phyloP scores from a whole-genome alignment of 2,888 invertebrate genomes.

The Gonocerus acuteangulatus region DNA sequence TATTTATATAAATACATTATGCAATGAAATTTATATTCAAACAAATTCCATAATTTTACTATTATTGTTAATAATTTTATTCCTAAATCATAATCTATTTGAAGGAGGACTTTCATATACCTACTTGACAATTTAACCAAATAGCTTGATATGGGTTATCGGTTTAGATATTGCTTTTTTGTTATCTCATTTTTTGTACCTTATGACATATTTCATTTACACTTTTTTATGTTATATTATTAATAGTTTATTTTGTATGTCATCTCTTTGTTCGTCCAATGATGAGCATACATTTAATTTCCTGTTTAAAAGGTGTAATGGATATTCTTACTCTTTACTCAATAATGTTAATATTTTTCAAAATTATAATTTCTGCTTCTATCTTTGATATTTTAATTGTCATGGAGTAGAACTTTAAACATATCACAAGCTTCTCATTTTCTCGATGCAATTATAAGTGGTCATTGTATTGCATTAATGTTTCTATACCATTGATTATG shows the following conservation, averaged over 20 bases:
- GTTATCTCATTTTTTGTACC: slow-evolving; percentile 1
- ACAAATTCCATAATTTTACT: not conserved
- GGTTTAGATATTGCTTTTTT: not conserved
- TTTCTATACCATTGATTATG: not conserved
- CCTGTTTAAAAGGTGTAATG: not conserved
- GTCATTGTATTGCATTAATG: too few relatives aligned
- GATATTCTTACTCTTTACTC: not conserved
- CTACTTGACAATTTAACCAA: slow-evolving; percentile 1
- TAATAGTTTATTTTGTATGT: not conserved
- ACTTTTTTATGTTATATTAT: not conserved
- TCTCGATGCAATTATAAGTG: not conserved
- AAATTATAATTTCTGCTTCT: not conserved
- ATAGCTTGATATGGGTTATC: not conserved
- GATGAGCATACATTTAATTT: not conserved
- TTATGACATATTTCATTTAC: not conserved
- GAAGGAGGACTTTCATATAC: not conserved
- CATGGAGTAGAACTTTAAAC: not conserved
- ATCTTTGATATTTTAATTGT: not conserved
- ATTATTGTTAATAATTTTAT: not conserved
- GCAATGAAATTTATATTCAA: not conserved
- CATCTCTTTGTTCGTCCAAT: not conserved
- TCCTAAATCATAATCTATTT: not conserved
- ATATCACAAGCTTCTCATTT: not conserved
- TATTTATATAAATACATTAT: slow-evolving; percentile 15
- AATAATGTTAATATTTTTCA: too few relatives aligned